phyloP scores from a whole-genome alignment of 2,113 vertebrate species.

The Oreochromis aureus region DNA sequence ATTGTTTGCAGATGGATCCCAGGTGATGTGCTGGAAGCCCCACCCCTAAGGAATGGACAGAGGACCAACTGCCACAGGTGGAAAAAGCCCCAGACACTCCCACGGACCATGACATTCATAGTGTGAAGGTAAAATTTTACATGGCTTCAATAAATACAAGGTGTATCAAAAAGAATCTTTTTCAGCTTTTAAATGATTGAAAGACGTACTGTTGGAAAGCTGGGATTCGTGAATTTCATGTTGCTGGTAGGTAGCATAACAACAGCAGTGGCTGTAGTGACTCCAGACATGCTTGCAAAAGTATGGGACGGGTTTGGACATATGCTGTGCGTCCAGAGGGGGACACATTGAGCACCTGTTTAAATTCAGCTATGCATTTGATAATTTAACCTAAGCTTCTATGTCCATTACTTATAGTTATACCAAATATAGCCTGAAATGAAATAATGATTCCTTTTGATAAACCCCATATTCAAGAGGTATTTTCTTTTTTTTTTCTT shows the following conservation, averaged over 20 bases:
- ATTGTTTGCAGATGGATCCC: not conserved
- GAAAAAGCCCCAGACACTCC: not conserved
- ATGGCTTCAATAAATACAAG: not conserved
- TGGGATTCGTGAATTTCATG: not conserved
- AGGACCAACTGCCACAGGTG: not conserved
- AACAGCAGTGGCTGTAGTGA: not conserved
- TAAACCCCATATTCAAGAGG: not conserved
- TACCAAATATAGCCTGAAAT: not conserved
- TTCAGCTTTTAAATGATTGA: not conserved
- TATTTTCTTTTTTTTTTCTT: not conserved
- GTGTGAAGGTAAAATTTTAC: not conserved
- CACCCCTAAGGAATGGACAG: not conserved
- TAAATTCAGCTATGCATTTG: not conserved
- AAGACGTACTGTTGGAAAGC: fast-evolving
- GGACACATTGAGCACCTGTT: not conserved
- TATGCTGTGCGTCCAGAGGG: not conserved
- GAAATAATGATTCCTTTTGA: not conserved
- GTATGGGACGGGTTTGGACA: not conserved
- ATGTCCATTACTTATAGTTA: not conserved
- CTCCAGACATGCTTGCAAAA: not conserved
- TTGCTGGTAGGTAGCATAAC: not conserved
- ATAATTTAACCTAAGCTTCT: not conserved
- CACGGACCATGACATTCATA: not conserved
- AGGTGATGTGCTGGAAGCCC: not conserved
- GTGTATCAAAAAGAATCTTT: not conserved